Conservation (phyloP, 2,888 invertebrate species). For the Synergus japonicus region DNA sequence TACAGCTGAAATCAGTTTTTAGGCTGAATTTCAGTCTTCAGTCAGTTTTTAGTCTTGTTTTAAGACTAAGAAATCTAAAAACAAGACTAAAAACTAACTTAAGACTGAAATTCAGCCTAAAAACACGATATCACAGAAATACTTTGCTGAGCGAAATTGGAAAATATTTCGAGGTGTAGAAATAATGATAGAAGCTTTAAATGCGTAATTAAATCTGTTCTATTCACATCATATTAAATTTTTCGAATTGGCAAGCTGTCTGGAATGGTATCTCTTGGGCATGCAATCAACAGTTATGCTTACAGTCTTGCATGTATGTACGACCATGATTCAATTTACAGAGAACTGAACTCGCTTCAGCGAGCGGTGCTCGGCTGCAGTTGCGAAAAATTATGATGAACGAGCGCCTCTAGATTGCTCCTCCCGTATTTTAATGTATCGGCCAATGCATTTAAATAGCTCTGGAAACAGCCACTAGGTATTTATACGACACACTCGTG, state of each 20-base stretch:
- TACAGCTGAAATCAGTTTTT: no score
- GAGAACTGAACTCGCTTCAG: slow-evolving; percentile 37
- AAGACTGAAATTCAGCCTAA: no score
- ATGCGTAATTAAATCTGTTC: slow-evolving; percentile 21
- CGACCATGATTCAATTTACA: slow-evolving; percentile 52
- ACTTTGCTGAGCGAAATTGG: background rate
- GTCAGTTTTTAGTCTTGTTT: no score
- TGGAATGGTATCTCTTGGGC: background rate
- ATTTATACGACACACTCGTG: slow-evolving; percentile 50
- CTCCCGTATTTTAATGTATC: slow-evolving; percentile 63
- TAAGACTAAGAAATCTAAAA: no score
- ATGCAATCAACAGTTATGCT: slow-evolving; percentile 30
- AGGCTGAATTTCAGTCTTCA: no score
- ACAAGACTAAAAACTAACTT: no score
- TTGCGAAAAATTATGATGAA: slow-evolving; percentile 62
- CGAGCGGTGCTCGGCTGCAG: slow-evolving; percentile 29
- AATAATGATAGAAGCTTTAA: background rate
- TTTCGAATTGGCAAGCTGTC: slow-evolving; percentile 4
- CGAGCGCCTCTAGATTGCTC: slow-evolving; percentile 60
- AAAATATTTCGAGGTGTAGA: background rate
- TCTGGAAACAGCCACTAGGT: slow-evolving; percentile 55
- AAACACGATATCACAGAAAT: no score
- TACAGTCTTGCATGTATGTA: slow-evolving; percentile 25
- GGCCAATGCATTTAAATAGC: slow-evolving; percentile 61
- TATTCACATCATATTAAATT: slow-evolving; percentile 1